Base-by-base conservation (phyloP, 2,888 invertebrate species). In the Diarsia rubi region DNA sequence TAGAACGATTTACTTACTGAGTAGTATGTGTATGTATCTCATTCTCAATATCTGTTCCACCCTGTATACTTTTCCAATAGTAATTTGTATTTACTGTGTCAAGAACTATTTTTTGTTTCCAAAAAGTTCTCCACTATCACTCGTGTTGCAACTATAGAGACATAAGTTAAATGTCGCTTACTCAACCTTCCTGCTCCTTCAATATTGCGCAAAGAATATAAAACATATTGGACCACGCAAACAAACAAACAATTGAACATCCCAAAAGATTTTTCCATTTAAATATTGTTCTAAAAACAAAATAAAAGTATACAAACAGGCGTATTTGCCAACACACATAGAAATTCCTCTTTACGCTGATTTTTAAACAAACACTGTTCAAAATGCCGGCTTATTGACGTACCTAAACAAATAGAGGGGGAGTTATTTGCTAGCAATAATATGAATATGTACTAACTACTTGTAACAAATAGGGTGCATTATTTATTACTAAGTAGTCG, bases 351-450 rank as follows among this genome's bases (percentile, higher is more conserved):
- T 89, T 84, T 84, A 88, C 90, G 90, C 89, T 91, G 91, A 92
- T 92, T 92, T 92, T 90, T 90, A 90, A 90, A 90, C 89, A 93
- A 92, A 93, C 88, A 90, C 69, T 81, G 85, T 85, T 75, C 84
- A 81, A 85, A 86, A 88, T 89, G 88, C 84, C 77, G 66, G 81
- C 88, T 90, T 92, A 93, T 93, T 92, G 92, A 92, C 88, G 87
- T 84, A 82, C 87, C 88, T 90, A 85, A 85, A 81, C 88, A 93
- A 94, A 94, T 91, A 94, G 86, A 91, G 93, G 94, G 94, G 86
- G 84, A 90, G 85, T 90, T 90, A 92, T 93, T 93, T 93, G 92
- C 91, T 70, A 57, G 78, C 81, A 85, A 85, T 85, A 88, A 86
- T 85, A 82, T 83, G 77, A 85, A 86, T 86, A 83, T 83, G 80